A percentile compares a stretch with the other conserved stretches of the same genome.
phyloP scores from a whole-genome alignment of 1,140 invertebrate genomes.

The Grapholita molesta region DNA sequence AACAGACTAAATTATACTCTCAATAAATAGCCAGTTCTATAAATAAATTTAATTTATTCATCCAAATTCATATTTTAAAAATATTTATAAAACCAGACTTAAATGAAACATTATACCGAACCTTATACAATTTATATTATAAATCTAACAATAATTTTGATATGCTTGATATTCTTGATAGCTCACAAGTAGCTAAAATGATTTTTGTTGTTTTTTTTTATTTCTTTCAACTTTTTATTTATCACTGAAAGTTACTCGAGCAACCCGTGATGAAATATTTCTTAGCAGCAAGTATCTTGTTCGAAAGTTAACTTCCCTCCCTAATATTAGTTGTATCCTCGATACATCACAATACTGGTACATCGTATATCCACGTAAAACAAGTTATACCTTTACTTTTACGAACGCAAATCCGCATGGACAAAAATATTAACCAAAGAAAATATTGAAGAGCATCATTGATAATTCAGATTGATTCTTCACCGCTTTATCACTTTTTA shows the following conservation, averaged over 20 bases:
- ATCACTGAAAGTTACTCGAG: slow-evolving; percentile 21
- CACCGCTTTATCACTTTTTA: neutral
- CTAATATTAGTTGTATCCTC: slow-evolving; percentile 2
- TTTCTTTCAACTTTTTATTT: slow-evolving; percentile 18
- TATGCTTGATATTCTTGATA: slow-evolving; percentile 75
- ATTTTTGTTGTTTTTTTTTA: slow-evolving; percentile 21
- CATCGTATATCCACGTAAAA: neutral
- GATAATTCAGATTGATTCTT: neutral
- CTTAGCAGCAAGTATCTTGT: slow-evolving; percentile 1
- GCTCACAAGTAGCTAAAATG: slow-evolving; percentile 42
- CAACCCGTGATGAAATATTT: slow-evolving; percentile 29
- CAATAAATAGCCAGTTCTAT: slow-evolving; percentile 4
- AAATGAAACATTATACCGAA: slow-evolving; percentile 36
- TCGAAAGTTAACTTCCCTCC: neutral
- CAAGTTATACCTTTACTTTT: neutral
- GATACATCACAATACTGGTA: slow-evolving; percentile 13
- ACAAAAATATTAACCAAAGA: neutral
- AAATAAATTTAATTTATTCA: neutral
- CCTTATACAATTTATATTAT: slow-evolving; percentile 40
- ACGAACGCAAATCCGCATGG: neutral
- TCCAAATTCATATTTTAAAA: slow-evolving; percentile 34
- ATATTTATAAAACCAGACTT: slow-evolving; percentile 26
- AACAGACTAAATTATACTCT: slow-evolving; percentile 36
- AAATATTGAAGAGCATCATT: neutral
- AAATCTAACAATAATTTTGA: slow-evolving; percentile 62